These are phyloP conservation scores for Andrena chrysosceles DNA, from an alignment of 2,888 invertebrate genomes.

Conservation along the genomic window DNA sequence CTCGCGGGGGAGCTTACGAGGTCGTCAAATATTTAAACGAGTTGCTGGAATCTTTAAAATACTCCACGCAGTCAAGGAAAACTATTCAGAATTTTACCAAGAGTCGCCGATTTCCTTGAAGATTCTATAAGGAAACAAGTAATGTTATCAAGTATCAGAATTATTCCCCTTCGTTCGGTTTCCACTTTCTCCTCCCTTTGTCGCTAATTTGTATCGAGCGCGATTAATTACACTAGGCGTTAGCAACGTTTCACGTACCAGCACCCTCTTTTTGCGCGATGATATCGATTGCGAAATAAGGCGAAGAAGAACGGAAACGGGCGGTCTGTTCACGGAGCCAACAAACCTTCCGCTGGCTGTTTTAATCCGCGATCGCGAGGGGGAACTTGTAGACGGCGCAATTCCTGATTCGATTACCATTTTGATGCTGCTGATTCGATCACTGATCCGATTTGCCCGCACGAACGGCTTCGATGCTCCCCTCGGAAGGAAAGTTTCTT, in stretches of 20 bases:
- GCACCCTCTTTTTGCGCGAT: neutral
- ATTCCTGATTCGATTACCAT: conserved; percentile 42
- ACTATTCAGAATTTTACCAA: neutral
- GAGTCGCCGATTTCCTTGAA: neutral
- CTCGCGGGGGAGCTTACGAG: neutral
- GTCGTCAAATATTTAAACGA: neutral
- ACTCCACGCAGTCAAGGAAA: neutral
- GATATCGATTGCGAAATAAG: conserved; percentile 4
- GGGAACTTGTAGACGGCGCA: conserved; percentile 6
- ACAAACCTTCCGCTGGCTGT: conserved; percentile 17
- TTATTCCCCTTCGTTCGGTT: neutral
- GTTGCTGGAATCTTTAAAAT: neutral
- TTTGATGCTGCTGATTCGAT: conserved; percentile 45
- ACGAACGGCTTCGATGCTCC: neutral
- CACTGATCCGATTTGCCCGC: conserved; percentile 28
- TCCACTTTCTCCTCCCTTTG: neutral
- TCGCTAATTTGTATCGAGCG: neutral
- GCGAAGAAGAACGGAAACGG: neutral
- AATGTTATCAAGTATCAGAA: neutral
- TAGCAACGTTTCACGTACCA: conserved; percentile 1
- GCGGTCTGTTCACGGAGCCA: conserved; percentile 7
- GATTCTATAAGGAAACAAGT: neutral
- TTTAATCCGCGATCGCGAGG: conserved; percentile 24
- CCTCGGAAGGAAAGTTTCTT: conserved; percentile 2
- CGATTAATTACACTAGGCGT: conserved; percentile 14